Evolutionary conservation across 2,888 invertebrate species (phyloP).

Genomic region (Anoncus sp.): DNA sequence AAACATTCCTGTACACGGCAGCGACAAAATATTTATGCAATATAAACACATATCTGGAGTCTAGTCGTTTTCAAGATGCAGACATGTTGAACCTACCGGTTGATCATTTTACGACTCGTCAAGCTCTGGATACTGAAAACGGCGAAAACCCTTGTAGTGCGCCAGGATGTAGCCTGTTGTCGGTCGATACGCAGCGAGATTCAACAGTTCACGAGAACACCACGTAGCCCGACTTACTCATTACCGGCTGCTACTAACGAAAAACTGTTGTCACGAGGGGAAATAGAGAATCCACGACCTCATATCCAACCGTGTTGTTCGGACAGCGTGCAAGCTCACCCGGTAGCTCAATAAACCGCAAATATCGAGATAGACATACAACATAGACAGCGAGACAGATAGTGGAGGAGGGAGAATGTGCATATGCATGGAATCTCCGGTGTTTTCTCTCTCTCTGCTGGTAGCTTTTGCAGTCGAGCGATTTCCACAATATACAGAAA

Average conservation of each 20-base stretch:
- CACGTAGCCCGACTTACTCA: neutral
- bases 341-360: neutral
- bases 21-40: neutral
- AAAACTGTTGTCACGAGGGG: neutral
- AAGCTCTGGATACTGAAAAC: neutral
- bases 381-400: neutral
- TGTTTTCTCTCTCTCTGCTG: slow-evolving; percentile 17
- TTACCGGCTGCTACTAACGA: neutral
- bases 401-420: neutral
- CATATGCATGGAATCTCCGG: slow-evolving; percentile 40
- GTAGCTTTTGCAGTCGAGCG: slow-evolving; percentile 36
- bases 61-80: neutral
- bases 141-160: no score
- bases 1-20: no score
- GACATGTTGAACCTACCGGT: slow-evolving; percentile 17
- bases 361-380: neutral
- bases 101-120: neutral
- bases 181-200: no score
- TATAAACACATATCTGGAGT: neutral
- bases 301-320: neutral
- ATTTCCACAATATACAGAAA: slow-evolving; percentile 17
- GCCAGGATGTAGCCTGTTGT: no score
- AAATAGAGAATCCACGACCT: neutral
- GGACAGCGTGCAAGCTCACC: neutral
- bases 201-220: no score